A percentile compares a stretch with the other conserved stretches of the same genome.
Evolutionary conservation across 2,113 vertebrate species (phyloP).

Genomic region (Clarias magur): DNA sequence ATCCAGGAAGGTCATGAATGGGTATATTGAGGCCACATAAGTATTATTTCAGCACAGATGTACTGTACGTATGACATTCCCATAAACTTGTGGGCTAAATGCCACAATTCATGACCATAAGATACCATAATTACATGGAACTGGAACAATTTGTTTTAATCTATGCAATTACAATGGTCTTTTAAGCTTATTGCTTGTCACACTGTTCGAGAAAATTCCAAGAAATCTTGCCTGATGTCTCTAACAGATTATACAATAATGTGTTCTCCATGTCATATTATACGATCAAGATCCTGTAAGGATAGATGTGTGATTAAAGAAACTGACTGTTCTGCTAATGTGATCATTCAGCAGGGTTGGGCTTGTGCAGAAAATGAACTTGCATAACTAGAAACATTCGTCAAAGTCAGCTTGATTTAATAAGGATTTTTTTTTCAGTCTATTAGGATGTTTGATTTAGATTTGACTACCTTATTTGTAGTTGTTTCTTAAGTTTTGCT

Average conservation of each 20-base stretch:
- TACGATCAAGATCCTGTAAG: background rate
- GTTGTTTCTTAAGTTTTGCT: background rate
- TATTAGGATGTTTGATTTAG: background rate
- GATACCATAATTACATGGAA: background rate
- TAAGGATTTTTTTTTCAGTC: background rate
- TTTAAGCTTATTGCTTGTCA: background rate
- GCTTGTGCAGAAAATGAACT: background rate
- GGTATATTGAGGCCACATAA: background rate
- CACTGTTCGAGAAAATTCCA: background rate
- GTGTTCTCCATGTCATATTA: constrained; percentile 1
- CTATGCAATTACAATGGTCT: background rate
- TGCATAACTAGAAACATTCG: background rate
- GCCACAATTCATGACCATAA: background rate
- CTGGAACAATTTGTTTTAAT: background rate
- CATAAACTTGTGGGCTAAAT: background rate
- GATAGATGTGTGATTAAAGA: background rate
- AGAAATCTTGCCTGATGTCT: background rate
- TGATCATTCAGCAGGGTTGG: background rate
- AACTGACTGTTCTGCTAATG: background rate
- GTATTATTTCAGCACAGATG: background rate
- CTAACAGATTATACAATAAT: background rate
- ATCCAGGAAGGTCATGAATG: background rate
- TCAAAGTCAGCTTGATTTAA: background rate
- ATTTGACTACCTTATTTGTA: background rate
- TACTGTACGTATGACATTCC: background rate